These are phyloP conservation scores for Ceratosolen fusciceps DNA, from an alignment of 1,140 invertebrate species.

Conservation along the genomic window DNA sequence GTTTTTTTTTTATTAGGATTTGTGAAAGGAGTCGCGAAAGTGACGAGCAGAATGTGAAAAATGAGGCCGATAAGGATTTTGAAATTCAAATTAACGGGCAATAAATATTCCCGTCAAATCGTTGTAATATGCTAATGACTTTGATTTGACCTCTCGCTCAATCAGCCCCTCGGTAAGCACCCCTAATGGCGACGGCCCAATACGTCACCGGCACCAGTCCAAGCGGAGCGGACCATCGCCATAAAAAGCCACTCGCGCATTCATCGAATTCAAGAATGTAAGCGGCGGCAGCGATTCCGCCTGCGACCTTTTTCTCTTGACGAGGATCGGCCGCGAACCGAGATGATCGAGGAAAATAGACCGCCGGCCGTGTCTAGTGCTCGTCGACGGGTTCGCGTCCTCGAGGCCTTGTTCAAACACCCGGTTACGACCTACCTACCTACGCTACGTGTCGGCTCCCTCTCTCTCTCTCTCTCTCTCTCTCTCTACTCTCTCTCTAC, in stretches of 20 bases:
- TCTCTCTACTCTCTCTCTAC: not conserved
- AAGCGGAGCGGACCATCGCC: not conserved
- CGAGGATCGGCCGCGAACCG: too few relatives aligned
- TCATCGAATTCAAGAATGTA: conserved; percentile 35
- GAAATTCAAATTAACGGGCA: not conserved
- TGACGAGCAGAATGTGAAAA: too few relatives aligned
- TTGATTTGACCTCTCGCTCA: conserved; percentile 9
- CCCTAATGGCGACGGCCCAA: too few relatives aligned
- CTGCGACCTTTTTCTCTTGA: not conserved
- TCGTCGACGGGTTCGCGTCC: too few relatives aligned
- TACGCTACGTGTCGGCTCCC: not conserved
- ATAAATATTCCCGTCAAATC: not conserved
- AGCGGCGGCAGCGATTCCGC: not conserved
- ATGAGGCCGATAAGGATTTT: not conserved
- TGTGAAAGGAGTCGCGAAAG: too few relatives aligned
- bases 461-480: not conserved
- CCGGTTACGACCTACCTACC: too few relatives aligned
- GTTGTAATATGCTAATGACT: conserved; percentile 24
- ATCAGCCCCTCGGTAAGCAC: conserved; percentile 1
- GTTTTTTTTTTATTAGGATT: too few relatives aligned
- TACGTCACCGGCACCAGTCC: too few relatives aligned
- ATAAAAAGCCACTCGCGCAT: conserved; percentile 40
- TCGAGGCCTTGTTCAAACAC: too few relatives aligned
- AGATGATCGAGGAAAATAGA: too few relatives aligned
- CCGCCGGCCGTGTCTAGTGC: too few relatives aligned